Base-by-base conservation (phyloP, 2,797 vertebrate species). In the Coregonus suidteri region DNA sequence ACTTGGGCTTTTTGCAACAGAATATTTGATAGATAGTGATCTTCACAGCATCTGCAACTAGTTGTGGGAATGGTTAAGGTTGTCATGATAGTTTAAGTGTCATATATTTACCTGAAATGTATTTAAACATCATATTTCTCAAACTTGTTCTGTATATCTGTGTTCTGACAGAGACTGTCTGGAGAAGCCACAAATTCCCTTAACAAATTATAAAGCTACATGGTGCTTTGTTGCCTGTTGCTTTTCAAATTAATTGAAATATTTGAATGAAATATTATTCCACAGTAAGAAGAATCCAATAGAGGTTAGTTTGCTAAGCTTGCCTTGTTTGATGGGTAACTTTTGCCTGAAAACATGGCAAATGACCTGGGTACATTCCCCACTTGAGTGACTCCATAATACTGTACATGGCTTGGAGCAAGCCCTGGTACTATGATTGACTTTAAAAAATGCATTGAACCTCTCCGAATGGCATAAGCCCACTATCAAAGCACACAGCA, bases 401-500 rank as follows among this genome's bases (percentile, higher is more conserved):
- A 47, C 41, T 47, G 41, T 47, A 47, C 41, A 47, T 47, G 9
- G 41, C 41, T 47, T 47, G 41, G 41, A 47, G 41, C 41, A 11
- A 11, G 2, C 41, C 9, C 9, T 47, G 41, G 41, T 47, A 47
- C 41, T 13, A 13, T 47, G 41, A 47, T 47, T 47, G 11, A 47
- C 41, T 47, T 47, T 3, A 11, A 47, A 7, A 13, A 47, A 47
- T 47, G 9, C 41, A 47, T 11, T 78, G 85, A 86, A 69, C 80
- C 68, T 77, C 88, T 89, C 82, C 77, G 56, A 71, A 76, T 64
- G 62, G 77, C 65, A 59, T 77, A 65, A 41, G 72, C 74, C 35
- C 72, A 79, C 4, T 81, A 75, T 73, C 35, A 77, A 74, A 80
- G 18, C 16, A 62, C 16, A 62, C 56, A 62, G 16, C 56, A 18